These are phyloP conservation scores for Cydia amplana DNA, from an alignment of 1,140 invertebrate genomes.

Conservation along the genomic window DNA sequence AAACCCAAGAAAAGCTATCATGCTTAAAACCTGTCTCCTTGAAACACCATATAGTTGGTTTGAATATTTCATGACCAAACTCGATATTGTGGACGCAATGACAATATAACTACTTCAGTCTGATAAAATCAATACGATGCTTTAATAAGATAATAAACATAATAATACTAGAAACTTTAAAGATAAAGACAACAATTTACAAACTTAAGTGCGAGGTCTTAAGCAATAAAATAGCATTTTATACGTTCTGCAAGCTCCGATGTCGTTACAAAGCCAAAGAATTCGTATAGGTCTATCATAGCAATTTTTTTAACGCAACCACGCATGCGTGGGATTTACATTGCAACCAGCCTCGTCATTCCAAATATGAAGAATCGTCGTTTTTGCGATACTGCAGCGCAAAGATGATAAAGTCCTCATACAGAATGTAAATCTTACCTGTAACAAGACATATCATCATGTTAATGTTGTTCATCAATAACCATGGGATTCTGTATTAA, in stretches of 20 bases:
- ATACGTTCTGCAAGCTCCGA: neutral
- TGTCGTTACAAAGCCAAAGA: neutral
- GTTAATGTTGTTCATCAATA: constrained; percentile 9
- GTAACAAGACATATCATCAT: neutral
- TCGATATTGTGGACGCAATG: neutral
- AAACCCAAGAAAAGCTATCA: neutral
- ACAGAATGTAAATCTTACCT: neutral
- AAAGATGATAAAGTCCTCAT: constrained; percentile 2
- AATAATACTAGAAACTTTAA: neutral
- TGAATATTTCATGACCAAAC: constrained; percentile 2
- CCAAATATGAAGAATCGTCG: neutral
- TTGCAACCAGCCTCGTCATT: neutral
- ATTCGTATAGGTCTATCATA: neutral
- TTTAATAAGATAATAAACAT: neutral
- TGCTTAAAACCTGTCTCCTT: neutral
- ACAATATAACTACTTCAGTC: neutral
- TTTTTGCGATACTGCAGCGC: constrained; percentile 1
- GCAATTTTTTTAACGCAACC: neutral
- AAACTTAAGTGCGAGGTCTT: neutral
- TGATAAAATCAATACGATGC: constrained; percentile 4
- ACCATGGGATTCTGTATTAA: neutral
- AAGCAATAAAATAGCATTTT: neutral
- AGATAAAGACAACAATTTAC: neutral
- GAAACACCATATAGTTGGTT: neutral
- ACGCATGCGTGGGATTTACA: constrained; percentile 4